Conservation (phyloP, 1,140 invertebrate genomes). For the Drosophila quadrilineata region DNA sequence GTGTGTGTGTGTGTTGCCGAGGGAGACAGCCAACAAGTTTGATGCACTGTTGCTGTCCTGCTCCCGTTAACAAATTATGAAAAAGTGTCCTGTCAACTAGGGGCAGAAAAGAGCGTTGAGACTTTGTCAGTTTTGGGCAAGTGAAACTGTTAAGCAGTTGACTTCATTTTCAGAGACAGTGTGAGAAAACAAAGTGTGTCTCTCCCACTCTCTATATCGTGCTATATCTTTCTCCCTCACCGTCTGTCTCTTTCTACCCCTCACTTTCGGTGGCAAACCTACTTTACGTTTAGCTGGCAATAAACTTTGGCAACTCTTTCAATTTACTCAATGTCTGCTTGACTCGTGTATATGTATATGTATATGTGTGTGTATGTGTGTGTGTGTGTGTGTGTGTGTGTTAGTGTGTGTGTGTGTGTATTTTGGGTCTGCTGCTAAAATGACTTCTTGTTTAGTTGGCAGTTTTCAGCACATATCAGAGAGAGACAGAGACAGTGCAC, state of each 20-base stretch:
- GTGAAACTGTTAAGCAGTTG: constrained; percentile 16
- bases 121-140: too few species aligned
- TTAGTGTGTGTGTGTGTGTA: constrained; percentile 19
- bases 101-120: constrained; percentile 38
- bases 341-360: too few species aligned
- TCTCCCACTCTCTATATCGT: too few species aligned
- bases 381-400: not conserved
- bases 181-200: too few species aligned
- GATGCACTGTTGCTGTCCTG: constrained; percentile 30
- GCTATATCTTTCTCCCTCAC: too few species aligned
- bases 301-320: constrained; percentile 77
- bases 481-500: constrained; percentile 15
- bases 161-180: constrained; percentile 15
- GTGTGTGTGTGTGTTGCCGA: too few species aligned
- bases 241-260: too few species aligned
- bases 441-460: constrained; percentile 75
- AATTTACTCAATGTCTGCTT: constrained; percentile 60
- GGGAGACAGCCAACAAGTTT: too few species aligned
- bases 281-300: constrained; percentile 69
- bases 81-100: constrained; percentile 49
- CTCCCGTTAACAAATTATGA: constrained; percentile 63
- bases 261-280: too few species aligned
- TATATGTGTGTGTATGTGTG: constrained; percentile 2
- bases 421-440: constrained; percentile 26
- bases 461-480: constrained; percentile 59